Evolutionary conservation across 53 echinoderm and acorn worm genomes (phyloP), one percentile per base, ranked within the genome.

Genomic region (Arbacia lixula): DNA sequence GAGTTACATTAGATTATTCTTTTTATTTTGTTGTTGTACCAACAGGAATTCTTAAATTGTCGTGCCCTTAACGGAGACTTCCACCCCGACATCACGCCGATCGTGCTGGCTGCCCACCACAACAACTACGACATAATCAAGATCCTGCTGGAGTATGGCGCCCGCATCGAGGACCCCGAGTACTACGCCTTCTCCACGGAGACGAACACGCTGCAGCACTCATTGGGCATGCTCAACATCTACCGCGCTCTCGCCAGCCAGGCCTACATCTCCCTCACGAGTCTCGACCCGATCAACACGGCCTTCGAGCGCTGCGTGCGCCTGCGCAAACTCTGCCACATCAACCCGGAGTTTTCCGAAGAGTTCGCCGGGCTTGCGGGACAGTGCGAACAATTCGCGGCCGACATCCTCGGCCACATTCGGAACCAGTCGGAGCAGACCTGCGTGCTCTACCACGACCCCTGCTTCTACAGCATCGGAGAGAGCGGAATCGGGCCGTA

Each of bases 61-160:
- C 91, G 94, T 3, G 94, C 99, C 14, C 91, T 99, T 9, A 99
- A 99, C 50, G 99, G 99, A 34, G 99, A 99, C 68, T 94, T 99
- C 60, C 99, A 99, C 83, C 99, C 99, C 16, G 99, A 99, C 90
- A 95, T 99, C 61, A 99, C 99, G 24, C 99, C 99, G 10, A 99
- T 99, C 29, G 94, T 99, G 12, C 84, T 99, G 42, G 94, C 99
- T 29, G 94, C 99, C 35, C 99, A 99, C 36, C 99, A 99, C 78
- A 99, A 99, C 88, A 99, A 99, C 89, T 99, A 99, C 53, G 99
- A 99, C 82, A 99, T 99, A 76, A 99, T 99, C 66, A 95, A 95
- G 87, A 87, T 95, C 35, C 89, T 99, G 2, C 83, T 99, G 34
- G 99, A 99, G 63, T 92, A 94, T 86, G 99, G 99, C n/a, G 99